Base-by-base conservation (phyloP, 2,113 vertebrate genomes). In the Anser brachyrhynchus region DNA sequence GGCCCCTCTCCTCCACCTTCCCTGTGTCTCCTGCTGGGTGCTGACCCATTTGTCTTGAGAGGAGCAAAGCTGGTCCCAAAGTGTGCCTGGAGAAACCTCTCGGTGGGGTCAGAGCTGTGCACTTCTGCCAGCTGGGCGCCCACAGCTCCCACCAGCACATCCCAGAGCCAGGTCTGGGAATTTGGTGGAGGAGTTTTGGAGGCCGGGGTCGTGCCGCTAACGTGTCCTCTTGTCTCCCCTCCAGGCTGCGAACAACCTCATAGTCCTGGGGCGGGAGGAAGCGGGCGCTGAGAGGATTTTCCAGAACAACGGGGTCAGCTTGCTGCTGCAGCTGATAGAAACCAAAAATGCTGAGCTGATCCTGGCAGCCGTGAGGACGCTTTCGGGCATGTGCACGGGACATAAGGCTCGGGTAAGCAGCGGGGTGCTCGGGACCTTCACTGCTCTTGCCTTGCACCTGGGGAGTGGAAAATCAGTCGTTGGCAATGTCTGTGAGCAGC, bases 181-280 rank as follows among this genome's bases (percentile, higher is more conserved):
- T 49, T 49, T 44, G 18, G 0, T 49, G 0, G 43, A 16, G 54
- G 8, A 33, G 15, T 74, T 92, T 31, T 33, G 52, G 46, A 67
- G 49, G 65, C 65, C 67, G 15, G 74, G 20, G 65, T 49, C 1
- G 9, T 57, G 37, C 61, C 4, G 2, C 65, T 84, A 31, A 88
- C 8, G 33, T 14, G 28, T 90, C 83, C 31, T 51, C 31, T 94
- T 95, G 43, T 49, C 39, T 87, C 46, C 79, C 67, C n/a, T 55
- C 71, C 43, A 99, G 99, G 99, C 99, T 46, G 99, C 98, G 59
- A 99, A 99, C 98, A 99, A 99, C 95, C 98, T 99, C 84, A 99
- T 99, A 33, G 99, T 99, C 67, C 96, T 99, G 44, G 98, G 99
- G 10, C 97, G 99, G 78, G 99, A 99, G 69, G 99, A 99, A 37